These are phyloP conservation scores for Cyprinella venusta DNA, from an alignment of 2,797 vertebrate species.

Conservation along the genomic window DNA sequence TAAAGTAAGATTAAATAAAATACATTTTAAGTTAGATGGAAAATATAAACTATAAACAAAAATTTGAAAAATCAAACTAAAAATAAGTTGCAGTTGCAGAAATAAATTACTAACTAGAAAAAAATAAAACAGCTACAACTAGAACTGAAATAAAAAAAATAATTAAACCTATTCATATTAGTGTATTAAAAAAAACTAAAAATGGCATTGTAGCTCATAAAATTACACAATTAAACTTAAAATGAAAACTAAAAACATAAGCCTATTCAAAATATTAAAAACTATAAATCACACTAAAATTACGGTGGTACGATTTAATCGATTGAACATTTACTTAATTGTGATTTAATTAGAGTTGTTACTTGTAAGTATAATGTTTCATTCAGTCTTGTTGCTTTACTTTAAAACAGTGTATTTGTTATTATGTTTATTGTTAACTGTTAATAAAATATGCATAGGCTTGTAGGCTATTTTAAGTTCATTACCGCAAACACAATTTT, in stretches of 20 bases:
- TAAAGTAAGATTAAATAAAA: not conserved
- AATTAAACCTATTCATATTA: not conserved
- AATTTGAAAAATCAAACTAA: not conserved
- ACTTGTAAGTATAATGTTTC: not conserved
- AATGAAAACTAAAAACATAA: not conserved
- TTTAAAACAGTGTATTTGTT: not conserved
- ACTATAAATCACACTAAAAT: not conserved
- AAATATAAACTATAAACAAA: not conserved
- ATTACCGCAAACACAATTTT: not conserved
- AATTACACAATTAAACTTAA: not conserved
- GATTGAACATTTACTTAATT: not conserved
- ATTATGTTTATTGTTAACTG: not conserved
- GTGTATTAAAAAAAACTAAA: not conserved
- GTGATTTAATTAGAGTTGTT: not conserved
- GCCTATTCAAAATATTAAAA: not conserved
- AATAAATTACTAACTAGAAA: not conserved
- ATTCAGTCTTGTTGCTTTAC: not conserved
- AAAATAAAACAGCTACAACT: not conserved
- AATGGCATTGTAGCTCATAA: not conserved
- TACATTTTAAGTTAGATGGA: not conserved
- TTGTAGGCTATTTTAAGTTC: not conserved
- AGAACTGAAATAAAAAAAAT: not conserved
- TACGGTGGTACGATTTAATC: not conserved
- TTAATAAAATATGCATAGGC: not conserved
- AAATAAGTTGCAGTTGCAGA: not conserved